Evolutionary conservation across 2,113 vertebrate species (phyloP).

Genomic region (Bettongia penicillata): DNA sequence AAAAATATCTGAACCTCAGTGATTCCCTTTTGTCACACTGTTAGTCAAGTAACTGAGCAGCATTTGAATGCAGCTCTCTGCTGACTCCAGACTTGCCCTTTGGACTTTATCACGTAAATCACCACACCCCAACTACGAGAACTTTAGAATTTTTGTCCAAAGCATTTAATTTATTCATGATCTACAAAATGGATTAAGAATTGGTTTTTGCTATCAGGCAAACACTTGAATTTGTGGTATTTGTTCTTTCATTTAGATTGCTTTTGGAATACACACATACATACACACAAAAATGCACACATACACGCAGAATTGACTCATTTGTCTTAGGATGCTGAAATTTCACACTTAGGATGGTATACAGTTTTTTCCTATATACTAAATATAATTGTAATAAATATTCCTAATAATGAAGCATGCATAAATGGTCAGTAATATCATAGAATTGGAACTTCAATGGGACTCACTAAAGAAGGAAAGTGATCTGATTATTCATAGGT

Average conservation of each 20-base stretch:
- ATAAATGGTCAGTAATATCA: neutral
- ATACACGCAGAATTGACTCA: neutral
- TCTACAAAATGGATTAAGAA: neutral
- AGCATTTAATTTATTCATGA: neutral
- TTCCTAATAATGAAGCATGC: neutral
- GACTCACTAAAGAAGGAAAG: neutral
- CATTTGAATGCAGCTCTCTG: neutral
- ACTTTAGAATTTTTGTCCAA: neutral
- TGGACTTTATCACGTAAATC: neutral
- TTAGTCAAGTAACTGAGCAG: neutral
- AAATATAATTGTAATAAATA: neutral
- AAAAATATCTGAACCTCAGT: neutral
- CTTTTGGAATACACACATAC: neutral
- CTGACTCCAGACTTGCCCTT: neutral
- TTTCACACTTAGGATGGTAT: neutral
- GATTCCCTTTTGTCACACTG: neutral
- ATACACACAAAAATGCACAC: neutral
- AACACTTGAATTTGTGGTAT: neutral
- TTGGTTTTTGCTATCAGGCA: neutral
- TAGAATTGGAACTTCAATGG: neutral
- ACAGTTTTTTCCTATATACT: neutral
- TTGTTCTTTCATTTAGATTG: neutral
- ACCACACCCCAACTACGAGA: neutral
- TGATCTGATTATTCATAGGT: neutral
- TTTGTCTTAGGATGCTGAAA: neutral